Conservation (phyloP, 1,140 invertebrate species). For the Formica selysi region DNA sequence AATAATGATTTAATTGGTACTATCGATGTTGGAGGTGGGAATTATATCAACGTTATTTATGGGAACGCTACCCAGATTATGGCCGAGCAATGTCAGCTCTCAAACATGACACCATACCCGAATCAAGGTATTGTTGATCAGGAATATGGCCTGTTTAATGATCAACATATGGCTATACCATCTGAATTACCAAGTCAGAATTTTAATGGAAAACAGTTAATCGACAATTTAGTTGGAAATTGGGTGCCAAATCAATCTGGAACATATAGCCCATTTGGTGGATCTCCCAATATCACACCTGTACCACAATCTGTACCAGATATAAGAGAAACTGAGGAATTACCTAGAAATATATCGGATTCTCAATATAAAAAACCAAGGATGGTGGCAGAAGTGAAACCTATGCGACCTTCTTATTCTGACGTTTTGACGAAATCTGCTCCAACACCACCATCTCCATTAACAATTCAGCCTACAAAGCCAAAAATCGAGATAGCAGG, state of each 20-base stretch:
- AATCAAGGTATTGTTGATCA: slow-evolving; percentile 81
- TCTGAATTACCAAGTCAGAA: slow-evolving; percentile 76
- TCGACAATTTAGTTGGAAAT: slow-evolving; percentile 93
- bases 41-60: slow-evolving; percentile 86
- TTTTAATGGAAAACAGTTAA: slow-evolving; percentile 86
- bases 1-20: slow-evolving; percentile 85
- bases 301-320: slow-evolving; percentile 73
- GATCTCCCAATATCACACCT: slow-evolving; percentile 83
- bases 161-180: slow-evolving; percentile 77
- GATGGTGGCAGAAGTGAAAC: slow-evolving; percentile 94
- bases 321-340: slow-evolving; percentile 74
- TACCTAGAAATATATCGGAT: slow-evolving; percentile 71
- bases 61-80: slow-evolving; percentile 83
- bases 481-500: slow-evolving; percentile 79
- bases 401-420: slow-evolving; percentile 94
- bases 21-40: slow-evolving; percentile 85
- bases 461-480: slow-evolving; percentile 79
- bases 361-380: slow-evolving; percentile 88
- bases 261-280: slow-evolving; percentile 93
- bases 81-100: slow-evolving; percentile 82
- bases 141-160: slow-evolving; percentile 83
- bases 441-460: slow-evolving; percentile 80
- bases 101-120: slow-evolving; percentile 77
- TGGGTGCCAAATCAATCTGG: slow-evolving; percentile 93
- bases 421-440: slow-evolving; percentile 92